Base-by-base conservation (phyloP, 1,140 invertebrate species). In the Drosophila arizonae region DNA sequence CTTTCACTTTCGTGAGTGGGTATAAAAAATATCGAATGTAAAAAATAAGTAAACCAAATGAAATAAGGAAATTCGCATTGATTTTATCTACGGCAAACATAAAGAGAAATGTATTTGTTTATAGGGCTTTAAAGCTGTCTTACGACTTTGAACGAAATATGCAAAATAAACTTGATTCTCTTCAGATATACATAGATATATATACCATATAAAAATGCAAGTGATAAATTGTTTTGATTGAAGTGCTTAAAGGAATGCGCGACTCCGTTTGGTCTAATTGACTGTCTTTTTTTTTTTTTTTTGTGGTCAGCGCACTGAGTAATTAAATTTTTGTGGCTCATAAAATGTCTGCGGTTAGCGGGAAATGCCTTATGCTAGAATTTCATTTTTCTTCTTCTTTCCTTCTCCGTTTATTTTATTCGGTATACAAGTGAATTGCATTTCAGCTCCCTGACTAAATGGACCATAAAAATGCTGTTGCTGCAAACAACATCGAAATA, bases 321-420 rank as follows among this genome's bases (percentile, higher is more conserved):
- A 84, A 85, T 84, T 85, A 80, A 74, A 74, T 76, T 70, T 71
- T 66, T 81, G 79, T 70, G 69, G 65, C 24, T 77, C 81, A 45
- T 81, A 50, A 66, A 72, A 72, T 66, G 56, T 69, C 63, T 66
- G 50, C 75, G 61, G 66, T 72, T 79, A 76, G 72, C 62, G 65
- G 50, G 77, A 79, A 79, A 65, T 6, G 10, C 64, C 56, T 57
- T 78, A 56, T 71, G 56, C 72, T 60, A 77, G 77, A 85, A 77
- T 61, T 69, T 58, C 30, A 6, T 43, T 26, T 26, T 39, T n/a
- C 9, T 41, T 3, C 17, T 41, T n/a, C 4, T 39, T 39, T 13
- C 21, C 21, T 13, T 1, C 3, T 26, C 6, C 26, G 21, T 41
- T 41, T 41, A 33, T 26, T 33, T 66, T 62, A 61, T 54, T 28